Conservation (phyloP, 2,888 invertebrate genomes). For the Molorchus minor region DNA sequence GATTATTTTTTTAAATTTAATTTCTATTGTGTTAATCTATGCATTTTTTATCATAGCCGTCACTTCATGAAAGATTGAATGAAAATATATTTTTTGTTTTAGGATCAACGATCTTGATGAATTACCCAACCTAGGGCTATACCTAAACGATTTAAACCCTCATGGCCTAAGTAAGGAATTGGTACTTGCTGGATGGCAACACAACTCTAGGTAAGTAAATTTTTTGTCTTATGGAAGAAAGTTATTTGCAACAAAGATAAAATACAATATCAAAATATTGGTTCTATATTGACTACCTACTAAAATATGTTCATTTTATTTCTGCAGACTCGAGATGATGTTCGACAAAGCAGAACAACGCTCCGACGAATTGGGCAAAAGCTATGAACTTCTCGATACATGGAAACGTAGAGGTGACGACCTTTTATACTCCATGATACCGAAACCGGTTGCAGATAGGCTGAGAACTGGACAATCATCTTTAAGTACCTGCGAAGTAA, state of each 20-base stretch:
- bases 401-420: conserved; percentile 88
- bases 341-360: conserved; percentile 82
- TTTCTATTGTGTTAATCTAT: too few relatives aligned
- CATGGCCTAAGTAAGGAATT: conserved; percentile 85
- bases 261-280: background rate
- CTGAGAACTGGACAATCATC: conserved; percentile 78
- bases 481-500: conserved; percentile 80
- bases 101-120: conserved; percentile 86
- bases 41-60: too few relatives aligned
- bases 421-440: conserved; percentile 90
- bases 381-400: conserved; percentile 77
- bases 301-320: background rate
- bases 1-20: too few relatives aligned
- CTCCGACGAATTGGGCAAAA: conserved; percentile 79
- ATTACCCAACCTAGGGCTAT: conserved; percentile 78
- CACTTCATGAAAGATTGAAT: too few relatives aligned
- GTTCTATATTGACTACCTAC: conserved; percentile 11
- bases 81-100: conserved; percentile 49
- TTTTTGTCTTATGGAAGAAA: background rate
- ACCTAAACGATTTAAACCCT: conserved; percentile 81
- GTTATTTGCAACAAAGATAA: too few relatives aligned
- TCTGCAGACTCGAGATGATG: conserved; percentile 74
- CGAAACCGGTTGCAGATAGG: conserved; percentile 81
- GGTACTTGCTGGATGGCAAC: conserved; percentile 85
- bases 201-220: conserved; percentile 70